Evolutionary conservation across 1,140 invertebrate species (phyloP).

Genomic region (Heterodera carotae): DNA sequence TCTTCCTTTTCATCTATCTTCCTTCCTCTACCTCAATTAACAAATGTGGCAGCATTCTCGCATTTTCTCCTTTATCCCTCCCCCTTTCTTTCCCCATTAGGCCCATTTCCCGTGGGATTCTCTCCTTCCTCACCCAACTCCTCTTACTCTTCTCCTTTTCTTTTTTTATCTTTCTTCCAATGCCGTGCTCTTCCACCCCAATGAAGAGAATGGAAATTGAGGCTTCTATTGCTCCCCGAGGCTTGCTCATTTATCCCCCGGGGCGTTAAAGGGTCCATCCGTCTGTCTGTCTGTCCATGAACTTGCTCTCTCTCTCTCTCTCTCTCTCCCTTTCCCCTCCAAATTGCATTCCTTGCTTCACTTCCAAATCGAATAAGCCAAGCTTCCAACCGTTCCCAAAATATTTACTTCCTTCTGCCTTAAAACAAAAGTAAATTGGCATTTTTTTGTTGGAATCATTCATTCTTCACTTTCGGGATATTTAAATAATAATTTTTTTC

Average conservation of each 20-base stretch:
- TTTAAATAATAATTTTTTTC: neutral
- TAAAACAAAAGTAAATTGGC: too few relatives aligned
- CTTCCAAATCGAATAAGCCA: neutral
- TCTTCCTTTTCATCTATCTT: neutral
- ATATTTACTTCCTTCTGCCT: neutral
- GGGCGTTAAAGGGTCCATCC: neutral
- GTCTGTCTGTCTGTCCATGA: neutral
- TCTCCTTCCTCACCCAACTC: too few relatives aligned
- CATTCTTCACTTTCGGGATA: neutral
- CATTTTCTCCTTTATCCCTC: too few relatives aligned
- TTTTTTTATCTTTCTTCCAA: neutral
- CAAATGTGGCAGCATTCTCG: too few relatives aligned
- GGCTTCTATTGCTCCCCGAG: neutral
- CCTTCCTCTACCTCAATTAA: too few relatives aligned
- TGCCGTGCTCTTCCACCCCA: neutral
- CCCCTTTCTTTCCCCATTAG: too few relatives aligned
- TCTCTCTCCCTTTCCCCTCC: neutral
- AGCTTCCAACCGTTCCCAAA: neutral
- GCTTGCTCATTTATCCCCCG: neutral
- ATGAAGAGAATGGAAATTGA: conserved; percentile 1
- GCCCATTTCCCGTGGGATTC: too few relatives aligned
- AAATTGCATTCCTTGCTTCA: neutral
- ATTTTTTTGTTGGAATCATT: neutral
- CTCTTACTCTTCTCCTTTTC: neutral
- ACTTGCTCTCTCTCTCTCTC: neutral